phyloP scores from a whole-genome alignment of 2,797 vertebrate species.

The Otus scops region DNA sequence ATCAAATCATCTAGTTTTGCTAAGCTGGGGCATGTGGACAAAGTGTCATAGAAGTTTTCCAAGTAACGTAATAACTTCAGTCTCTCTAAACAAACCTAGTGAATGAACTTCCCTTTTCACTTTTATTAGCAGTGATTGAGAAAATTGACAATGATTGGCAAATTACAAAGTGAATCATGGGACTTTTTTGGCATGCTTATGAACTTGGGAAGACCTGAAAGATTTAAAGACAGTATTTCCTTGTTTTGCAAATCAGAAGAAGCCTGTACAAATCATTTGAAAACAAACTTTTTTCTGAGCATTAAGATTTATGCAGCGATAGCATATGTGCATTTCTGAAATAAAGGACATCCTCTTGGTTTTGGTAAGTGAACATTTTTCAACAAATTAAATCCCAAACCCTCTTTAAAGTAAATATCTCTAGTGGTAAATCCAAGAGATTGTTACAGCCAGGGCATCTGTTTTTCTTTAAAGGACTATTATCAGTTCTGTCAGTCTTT shows the following conservation, averaged over 20 bases:
- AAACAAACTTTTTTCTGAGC: not conserved
- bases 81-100: not conserved
- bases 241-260: not conserved
- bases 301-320: not conserved
- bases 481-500: not conserved
- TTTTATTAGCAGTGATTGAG: not conserved
- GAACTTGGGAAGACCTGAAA: not conserved
- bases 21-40: not conserved
- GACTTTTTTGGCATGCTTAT: not conserved
- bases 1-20: not conserved
- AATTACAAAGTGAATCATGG: not conserved
- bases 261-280: not conserved
- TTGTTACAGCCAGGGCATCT: not conserved
- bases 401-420: not conserved
- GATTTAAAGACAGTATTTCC: not conserved
- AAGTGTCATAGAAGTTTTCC: rapidly evolving
- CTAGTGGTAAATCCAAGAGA: not conserved
- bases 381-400: not conserved
- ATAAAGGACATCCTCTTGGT: not conserved
- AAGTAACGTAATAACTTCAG: not conserved
- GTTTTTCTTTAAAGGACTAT: not conserved
- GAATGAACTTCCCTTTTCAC: not conserved
- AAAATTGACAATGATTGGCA: not conserved
- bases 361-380: not conserved
- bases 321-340: not conserved